Evolutionary conservation across 2,113 vertebrate genomes (phyloP).

Genomic region (Oncorhynchus kisutch): DNA sequence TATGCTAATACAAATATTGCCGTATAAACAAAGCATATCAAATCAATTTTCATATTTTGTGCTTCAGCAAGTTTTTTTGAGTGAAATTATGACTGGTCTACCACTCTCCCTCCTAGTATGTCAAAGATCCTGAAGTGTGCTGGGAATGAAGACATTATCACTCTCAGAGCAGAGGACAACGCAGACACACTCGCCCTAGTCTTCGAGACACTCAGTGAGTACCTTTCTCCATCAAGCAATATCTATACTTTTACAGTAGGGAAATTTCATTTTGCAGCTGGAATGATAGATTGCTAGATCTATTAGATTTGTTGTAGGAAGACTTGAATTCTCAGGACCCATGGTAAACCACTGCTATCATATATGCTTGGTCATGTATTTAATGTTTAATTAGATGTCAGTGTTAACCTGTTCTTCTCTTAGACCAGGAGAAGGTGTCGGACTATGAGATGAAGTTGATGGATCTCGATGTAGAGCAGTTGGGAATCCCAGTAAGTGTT

Average conservation of each 20-base stretch:
- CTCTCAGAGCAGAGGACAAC: slow-evolving; percentile 93
- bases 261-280: no score
- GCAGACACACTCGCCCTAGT: slow-evolving; percentile 90
- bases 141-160: slow-evolving; percentile 96
- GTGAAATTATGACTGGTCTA: neutral
- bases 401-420: neutral
- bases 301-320: no score
- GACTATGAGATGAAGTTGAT: slow-evolving; percentile 99
- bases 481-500: slow-evolving; percentile 90
- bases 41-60: no score
- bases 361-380: no score
- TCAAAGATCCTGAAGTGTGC: slow-evolving; percentile 98
- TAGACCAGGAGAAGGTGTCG: slow-evolving; percentile 97
- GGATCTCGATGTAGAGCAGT: slow-evolving; percentile 97
- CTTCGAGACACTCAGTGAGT: slow-evolving; percentile 95
- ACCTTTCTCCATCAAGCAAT: neutral
- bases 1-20: no score
- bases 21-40: no score
- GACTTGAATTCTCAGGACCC: no score
- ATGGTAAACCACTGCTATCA: no score
- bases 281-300: no score
- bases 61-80: no score
- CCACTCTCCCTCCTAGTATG: slow-evolving; percentile 76
- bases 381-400: neutral
- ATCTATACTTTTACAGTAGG: no score